Evolutionary conservation across 2,113 vertebrate genomes (phyloP), one percentile per base, ranked within the genome.

Genomic region (Amphiprion ocellaris): DNA sequence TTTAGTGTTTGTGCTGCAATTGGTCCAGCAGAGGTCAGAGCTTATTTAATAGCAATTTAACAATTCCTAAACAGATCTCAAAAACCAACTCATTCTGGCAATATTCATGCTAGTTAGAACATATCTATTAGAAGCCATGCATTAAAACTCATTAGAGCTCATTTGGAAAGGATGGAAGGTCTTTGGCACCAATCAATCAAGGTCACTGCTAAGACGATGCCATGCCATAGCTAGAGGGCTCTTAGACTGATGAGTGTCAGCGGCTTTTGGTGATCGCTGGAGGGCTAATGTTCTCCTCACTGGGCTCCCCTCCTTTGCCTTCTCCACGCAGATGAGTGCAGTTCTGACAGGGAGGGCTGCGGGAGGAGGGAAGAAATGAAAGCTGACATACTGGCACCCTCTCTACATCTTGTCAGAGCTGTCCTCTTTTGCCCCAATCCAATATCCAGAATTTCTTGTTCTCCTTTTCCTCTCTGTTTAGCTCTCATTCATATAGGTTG

Each of bases 181-280:
- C 77, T 67, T 69, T 78, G 73, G 84, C 86, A 83, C 79, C 87
- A 89, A 90, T 93, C 89, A 89, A 87, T 93, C 91, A 90, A 93
- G 94, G 92, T 92, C 92, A 86, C 55, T 37, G 67, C 69, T 62
- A 68, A 84, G 83, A 87, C 78, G 87, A 84, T 56, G 54, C 75
- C 72, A 58, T 79, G 74, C 50, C 49, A 81, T 87, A 59, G 74
- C 85, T 84, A 69, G 61, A 89, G 84, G 89, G 84, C 83, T 86
- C 80, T 89, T 74, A 86, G 87, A 84, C 83, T 90, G 90, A 91
- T 90, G 87, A 89, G 85, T 86, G 89, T 83, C 85, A 78, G 78
- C 44, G 56, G 73, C 66, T 83, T 84, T 46, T 69, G 67, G 84
- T 73, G 84, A 84, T 71, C 37, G 23, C 87, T 77, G 46, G 58